A percentile compares a stretch with the other conserved stretches of the same genome.
Evolutionary conservation across 2,113 vertebrate species (phyloP).

Genomic region (Physeter macrocephalus): DNA sequence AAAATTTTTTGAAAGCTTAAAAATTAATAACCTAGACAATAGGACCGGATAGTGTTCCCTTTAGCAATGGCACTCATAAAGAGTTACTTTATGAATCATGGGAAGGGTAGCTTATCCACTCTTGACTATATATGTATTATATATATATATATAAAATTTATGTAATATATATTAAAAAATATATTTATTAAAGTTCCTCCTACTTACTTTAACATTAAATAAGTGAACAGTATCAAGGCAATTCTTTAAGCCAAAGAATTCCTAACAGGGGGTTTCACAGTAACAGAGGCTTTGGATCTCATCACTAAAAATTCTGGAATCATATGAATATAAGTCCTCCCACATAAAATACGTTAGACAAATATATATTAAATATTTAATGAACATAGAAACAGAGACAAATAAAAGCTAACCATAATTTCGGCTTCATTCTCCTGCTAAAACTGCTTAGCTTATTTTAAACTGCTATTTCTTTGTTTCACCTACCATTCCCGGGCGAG

Average conservation of each 20-base stretch:
- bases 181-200: neutral
- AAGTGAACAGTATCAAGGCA: neutral
- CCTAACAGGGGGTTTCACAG: neutral
- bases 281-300: neutral
- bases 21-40: neutral
- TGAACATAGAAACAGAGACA: constrained; percentile 41
- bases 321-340: neutral
- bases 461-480: constrained; percentile 46
- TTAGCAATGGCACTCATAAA: neutral
- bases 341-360: neutral
- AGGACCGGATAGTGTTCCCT: neutral
- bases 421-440: constrained; percentile 17
- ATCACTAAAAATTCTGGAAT: neutral
- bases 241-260: neutral
- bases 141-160: neutral
- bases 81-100: neutral
- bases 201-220: neutral
- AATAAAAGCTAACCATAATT: neutral
- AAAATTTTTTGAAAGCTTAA: neutral
- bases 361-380: neutral
- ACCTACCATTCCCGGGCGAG: constrained; percentile 95
- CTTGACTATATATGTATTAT: neutral
- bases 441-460: constrained; percentile 42
- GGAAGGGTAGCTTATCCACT: neutral
- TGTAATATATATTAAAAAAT: neutral